Evolutionary conservation across 2,113 vertebrate species (phyloP), one percentile per base, ranked within the genome.

Genomic region (Lanius collurio): DNA sequence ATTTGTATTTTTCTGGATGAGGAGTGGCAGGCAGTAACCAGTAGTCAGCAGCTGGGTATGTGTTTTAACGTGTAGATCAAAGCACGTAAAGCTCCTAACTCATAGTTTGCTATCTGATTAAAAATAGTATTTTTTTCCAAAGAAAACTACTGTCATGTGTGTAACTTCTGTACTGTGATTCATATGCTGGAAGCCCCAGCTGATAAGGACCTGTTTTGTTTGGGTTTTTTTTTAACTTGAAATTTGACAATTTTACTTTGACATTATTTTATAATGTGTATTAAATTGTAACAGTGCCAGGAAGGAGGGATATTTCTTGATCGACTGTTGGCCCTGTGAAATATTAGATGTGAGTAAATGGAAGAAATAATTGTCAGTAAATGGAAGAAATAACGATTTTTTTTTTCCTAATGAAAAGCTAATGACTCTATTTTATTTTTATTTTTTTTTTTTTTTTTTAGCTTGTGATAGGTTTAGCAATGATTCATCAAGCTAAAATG

Each of bases 401-500:
- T n/a, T n/a, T 74, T 78, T 62, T 35, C n/a, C 31, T 50, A 65
- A 44, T 41, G 9, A 41, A 69, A 80, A 80, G 1, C 11, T 68
- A 12, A 39, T 35, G 6, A 26, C 13, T 24, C 2, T 42, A 3
- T 18, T n/a, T 14, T 44, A 33, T 79, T 46, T n/a, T n/a, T n/a
- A n/a, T n/a, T n/a, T n/a, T n/a, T n/a, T n/a, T 47, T 20, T 17
- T 7, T 64, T 65, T 68, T 65, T 90, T 62, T 37, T 16, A 42
- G 44, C 8, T 12, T 90, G 13, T 70, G 53, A 60, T 76, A 55
- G 30, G 46, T 53, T 90, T 91, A 92, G n/a, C 27, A 91, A 50
- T 96, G 74, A 93, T 53, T 96, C 83, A 92, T 90, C 59, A 89
- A 89, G 37, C 44, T 93, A 49, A 80, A 75, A 83, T 55, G 10